Evolutionary conservation across 2,113 vertebrate genomes (phyloP), one percentile per base, ranked within the genome.

Genomic region (Carettochelys insculpta): DNA sequence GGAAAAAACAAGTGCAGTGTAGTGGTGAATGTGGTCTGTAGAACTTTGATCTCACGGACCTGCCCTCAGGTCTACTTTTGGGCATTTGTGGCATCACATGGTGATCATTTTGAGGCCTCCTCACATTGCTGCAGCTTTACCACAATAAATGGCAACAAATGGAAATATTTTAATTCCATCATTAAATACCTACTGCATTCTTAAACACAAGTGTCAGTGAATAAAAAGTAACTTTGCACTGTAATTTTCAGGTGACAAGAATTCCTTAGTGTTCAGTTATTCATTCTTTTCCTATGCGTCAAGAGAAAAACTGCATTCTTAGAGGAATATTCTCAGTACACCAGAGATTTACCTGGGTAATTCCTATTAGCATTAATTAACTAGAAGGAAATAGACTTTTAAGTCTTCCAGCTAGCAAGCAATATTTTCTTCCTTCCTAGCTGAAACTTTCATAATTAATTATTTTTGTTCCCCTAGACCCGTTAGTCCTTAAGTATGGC

Each of bases 361-460:
- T n/a, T 86, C 89, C 87, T 88, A 56, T 76, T 91, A 92, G 71
- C 68, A 82, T 86, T 87, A 90, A 92, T 92, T 87, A 95, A 95
- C 86, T 41, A 87, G 48, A 90, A 86, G 65, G 90, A 95, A 89
- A 92, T 50, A 95, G 58, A 87, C 83, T 89, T 85, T 43, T 58
- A 38, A 53, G n/a, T 53, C 88, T 94, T 85, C 77, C 48, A 45
- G 79, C 31, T n/a, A 61, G 19, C 61, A 27, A 93, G 24, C 11
- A 0, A 0, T 34, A 73, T 92, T 52, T 76, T 88, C 52, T 83
- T 92, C 86, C 61, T 85, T 9, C 52, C 48, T 27, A 19, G 29
- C 56, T 34, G 56, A 90, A 83, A 34, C 50, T 90, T 83, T 80
- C 68, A 75, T 47, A 92, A 92, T 92, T 87, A 88, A 87, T 76